Conservation (phyloP, 2,797 vertebrate genomes). For the Zenarchopterus dispar region DNA sequence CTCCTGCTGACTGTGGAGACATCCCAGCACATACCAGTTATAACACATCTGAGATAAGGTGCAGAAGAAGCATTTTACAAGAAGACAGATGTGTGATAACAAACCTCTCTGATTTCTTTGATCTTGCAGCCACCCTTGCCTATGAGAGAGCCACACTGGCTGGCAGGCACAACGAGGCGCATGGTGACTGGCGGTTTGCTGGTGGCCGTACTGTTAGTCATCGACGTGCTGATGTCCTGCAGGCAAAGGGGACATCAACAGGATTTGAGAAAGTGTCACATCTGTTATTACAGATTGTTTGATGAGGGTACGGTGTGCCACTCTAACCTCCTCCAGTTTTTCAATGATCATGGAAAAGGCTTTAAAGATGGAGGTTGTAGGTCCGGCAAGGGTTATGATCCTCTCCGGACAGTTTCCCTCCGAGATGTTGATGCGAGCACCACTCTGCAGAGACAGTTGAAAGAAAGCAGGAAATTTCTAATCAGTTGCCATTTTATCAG, state of each 20-base stretch:
- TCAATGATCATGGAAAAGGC: constrained; percentile 99
- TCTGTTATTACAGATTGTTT: too few relatives aligned
- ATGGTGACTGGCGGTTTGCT: constrained; percentile 96
- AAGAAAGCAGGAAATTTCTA: not conserved
- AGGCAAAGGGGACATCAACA: constrained; percentile 1
- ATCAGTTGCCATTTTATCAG: not conserved
- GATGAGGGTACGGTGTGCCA: too few relatives aligned
- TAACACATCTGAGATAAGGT: too few relatives aligned
- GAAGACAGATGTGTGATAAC: not conserved
- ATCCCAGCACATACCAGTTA: too few relatives aligned
- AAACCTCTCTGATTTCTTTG: constrained; percentile 97
- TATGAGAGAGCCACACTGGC: constrained; percentile 97
- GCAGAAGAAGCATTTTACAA: too few relatives aligned
- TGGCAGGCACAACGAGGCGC: constrained; percentile 95
- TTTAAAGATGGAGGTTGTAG: constrained; percentile 98
- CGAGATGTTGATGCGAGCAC: constrained; percentile 98
- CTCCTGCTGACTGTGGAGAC: constrained; percentile 89
- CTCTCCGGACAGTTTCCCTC: constrained; percentile 98
- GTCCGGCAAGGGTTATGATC: constrained; percentile 96
- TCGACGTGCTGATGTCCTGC: constrained; percentile 98
- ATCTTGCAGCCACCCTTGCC: constrained; percentile 99
- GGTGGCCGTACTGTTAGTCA: constrained; percentile 98
- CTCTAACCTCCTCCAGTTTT: constrained; percentile 94
- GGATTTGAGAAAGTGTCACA: too few relatives aligned
- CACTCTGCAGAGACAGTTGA: constrained; percentile 82